Base-by-base conservation (phyloP, 1,140 invertebrate genomes). In the Scaptomyza pallida region DNA sequence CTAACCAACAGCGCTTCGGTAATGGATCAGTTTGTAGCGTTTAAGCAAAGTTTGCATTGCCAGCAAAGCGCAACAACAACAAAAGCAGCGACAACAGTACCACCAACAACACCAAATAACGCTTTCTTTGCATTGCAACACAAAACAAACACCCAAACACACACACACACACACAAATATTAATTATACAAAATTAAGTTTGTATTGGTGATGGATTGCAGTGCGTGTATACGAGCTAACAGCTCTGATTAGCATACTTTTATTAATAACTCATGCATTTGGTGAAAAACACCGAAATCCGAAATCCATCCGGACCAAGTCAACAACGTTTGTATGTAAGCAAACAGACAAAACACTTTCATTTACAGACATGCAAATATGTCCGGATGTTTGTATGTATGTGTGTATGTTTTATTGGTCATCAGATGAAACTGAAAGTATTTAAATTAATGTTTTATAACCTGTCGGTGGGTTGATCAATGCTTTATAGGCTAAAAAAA, bases 261-360 rank as follows among this genome's bases (percentile, higher is more conserved):
- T 76, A 82, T 78, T 82, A 82, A 82, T 82, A 75, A 69, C 35
- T 56, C 21, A 50, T 64, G 47, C 44, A 45, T 54, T 72, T 78
- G 72, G 77, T 74, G 69, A 79, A 74, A 78, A 56, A 45, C 40
- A 30, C 26, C 26, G 6, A 30, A 30, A 30, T 30, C 8, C 30
- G n/a, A 40, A 45, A 35, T 44, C 12, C 43, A 60, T 30, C 45
- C 40, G 40, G 40, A 2, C n/a, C 26, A 30, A 26, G 54, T 33
- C 26, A 37, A 56, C 17, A 47, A 26, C 26, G 15, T 30, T 43
- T 19, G 30, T 30, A 52, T 19, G 30, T 48, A 35, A 47, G 43
- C 16, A 52, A 26, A 59, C 6, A 15, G 15, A 2, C 5, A 40
- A 16, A 15, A 50, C 59, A 50, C 59, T 52, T 61, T 61, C 47